These are phyloP conservation scores for Hydropsyche betteni DNA, from an alignment of 2,888 invertebrate species.

Conservation along the genomic window DNA sequence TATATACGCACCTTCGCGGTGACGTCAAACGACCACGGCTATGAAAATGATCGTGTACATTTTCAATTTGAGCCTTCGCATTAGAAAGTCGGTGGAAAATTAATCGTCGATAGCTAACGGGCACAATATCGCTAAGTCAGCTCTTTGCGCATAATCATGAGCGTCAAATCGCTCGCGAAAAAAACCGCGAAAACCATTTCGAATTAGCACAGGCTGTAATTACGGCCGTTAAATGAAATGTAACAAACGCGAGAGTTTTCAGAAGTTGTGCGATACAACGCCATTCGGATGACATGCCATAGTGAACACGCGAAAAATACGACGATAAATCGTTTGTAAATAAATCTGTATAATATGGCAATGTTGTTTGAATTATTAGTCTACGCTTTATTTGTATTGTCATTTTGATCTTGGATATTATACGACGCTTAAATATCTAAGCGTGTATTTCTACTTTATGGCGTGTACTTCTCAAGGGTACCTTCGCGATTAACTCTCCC, in stretches of 20 bases:
- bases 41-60: no score
- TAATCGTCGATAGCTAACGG: constrained; percentile 1
- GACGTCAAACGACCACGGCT: no score
- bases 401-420: background rate
- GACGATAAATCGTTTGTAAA: no score
- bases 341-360: no score
- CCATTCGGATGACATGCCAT: no score
- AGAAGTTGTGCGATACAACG: no score
- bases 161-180: background rate
- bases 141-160: constrained; percentile 2
- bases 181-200: background rate
- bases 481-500: constrained; percentile 13
- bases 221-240: constrained; percentile 4
- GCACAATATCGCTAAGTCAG: constrained; percentile 12
- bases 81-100: constrained; percentile 5
- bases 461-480: constrained; percentile 5
- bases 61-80: no score
- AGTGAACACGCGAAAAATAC: no score
- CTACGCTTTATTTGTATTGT: no score
- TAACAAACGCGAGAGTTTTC: background rate
- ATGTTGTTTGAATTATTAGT: no score
- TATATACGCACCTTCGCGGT: no score
- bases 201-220: background rate
- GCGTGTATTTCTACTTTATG: background rate
- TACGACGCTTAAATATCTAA: background rate